Evolutionary conservation across 2,113 vertebrate species (phyloP), one percentile per base, ranked within the genome.

Genomic region (Verasper variegatus): DNA sequence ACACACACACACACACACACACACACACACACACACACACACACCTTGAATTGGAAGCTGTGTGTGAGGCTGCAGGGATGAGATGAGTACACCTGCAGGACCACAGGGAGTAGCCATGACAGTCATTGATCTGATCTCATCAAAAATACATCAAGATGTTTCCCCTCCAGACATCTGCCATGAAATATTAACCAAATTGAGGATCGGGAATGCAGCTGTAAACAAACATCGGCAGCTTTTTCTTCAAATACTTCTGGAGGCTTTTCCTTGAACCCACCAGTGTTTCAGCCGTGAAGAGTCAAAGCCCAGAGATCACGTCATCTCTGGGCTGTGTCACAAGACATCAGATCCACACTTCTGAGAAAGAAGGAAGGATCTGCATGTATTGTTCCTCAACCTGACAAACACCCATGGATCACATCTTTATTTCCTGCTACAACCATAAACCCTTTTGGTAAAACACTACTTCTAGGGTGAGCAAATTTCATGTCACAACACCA

Each of bases 131-230:
- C 67, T 71, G 74, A 72, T 68, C 80, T 87, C 78, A 81, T 89
- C 66, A 89, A 89, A 89, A 89, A 89, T 74, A 86, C 78, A 91
- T 86, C 86, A 86, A 77, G 74, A 78, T 79, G 80, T 85, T 82
- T 67, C 73, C 85, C 85, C 80, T 81, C 58, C 5, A 58, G 87
- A 74, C 76, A 68, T 84, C 58, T 76, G 83, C 66, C 71, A 70
- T 87, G 27, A 87, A 65, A 87, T 73, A 89, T 83, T 84, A 81
- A 92, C 40, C 60, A 82, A 83, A 85, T 21, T 45, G 21, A 69
- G 73, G 21, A 35, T 40, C 1, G 18, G 40, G 57, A 24, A 62
- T 49, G 9, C 10, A 24, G 13, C 2, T 8, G 64, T 58, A 62
- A 66, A 68, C 68, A 74, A 74, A 35, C 77, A 84, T 42, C 24